These are phyloP conservation scores for Rhodeus uyekii DNA, from an alignment of 2,797 vertebrate genomes.

Conservation along the genomic window DNA sequence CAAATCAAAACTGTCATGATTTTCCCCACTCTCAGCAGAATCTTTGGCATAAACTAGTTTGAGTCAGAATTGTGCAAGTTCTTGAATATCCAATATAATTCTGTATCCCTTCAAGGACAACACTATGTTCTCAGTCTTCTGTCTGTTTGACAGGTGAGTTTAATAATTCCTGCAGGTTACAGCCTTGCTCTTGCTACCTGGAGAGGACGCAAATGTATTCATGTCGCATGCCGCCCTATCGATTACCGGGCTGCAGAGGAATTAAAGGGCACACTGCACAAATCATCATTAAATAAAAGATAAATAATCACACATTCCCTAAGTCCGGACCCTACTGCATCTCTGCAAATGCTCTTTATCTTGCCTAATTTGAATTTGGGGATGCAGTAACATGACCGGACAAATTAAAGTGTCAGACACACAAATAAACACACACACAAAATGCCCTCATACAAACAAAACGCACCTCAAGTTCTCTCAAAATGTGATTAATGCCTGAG, in stretches of 20 bases:
- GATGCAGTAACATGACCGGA: slow-evolving; percentile 75
- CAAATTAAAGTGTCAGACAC: slow-evolving; percentile 66
- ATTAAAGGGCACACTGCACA: slow-evolving; percentile 69
- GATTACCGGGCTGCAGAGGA: slow-evolving; percentile 70
- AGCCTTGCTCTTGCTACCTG: slow-evolving; percentile 39
- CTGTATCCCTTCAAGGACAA: slow-evolving; percentile 20
- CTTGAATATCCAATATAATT: slow-evolving; percentile 7
- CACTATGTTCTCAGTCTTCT: background rate
- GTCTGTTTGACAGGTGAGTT: slow-evolving; percentile 23
- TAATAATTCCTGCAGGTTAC: slow-evolving; percentile 12
- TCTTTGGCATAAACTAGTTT: background rate
- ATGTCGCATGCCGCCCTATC: slow-evolving; percentile 65
- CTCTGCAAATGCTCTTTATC: slow-evolving; percentile 61
- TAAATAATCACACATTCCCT: slow-evolving; percentile 20
- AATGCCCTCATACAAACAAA: slow-evolving; percentile 51
- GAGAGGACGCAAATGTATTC: slow-evolving; percentile 72
- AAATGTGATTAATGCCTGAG: slow-evolving; percentile 75
- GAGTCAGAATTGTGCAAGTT: background rate
- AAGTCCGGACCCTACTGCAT: slow-evolving; percentile 64
- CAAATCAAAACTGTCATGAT: background rate
- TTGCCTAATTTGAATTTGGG: slow-evolving; percentile 69
- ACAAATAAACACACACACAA: slow-evolving; percentile 54
- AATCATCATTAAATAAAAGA: slow-evolving; percentile 70
- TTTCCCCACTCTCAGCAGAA: slow-evolving; percentile 6
- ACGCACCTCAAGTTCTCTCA: slow-evolving; percentile 40